phyloP scores from a whole-genome alignment of 2,113 vertebrate species.

The Thermophis baileyi region DNA sequence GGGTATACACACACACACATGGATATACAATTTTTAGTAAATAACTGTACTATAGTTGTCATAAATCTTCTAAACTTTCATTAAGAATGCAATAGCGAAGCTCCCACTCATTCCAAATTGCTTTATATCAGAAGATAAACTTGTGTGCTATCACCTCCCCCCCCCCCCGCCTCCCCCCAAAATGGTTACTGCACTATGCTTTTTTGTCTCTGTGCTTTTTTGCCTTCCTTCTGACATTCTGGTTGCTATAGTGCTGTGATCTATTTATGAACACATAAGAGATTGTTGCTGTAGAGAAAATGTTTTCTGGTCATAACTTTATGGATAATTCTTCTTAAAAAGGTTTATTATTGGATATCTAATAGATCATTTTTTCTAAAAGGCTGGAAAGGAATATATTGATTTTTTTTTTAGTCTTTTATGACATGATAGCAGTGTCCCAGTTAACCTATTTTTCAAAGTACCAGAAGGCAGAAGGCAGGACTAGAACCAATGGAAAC shows the following conservation, averaged over 20 bases:
- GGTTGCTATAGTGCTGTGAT: conserved; percentile 71
- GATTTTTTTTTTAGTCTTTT: not conserved
- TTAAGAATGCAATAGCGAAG: not conserved
- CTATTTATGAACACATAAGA: conserved; percentile 73
- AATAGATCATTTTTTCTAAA: conserved; percentile 2
- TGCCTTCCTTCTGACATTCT: conserved; percentile 65
- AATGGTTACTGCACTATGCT: conserved; percentile 21
- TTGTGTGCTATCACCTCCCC: conserved; percentile 23
- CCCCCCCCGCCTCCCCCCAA: fast-evolving
- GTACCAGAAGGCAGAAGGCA: too few species aligned
- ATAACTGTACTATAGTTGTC: not conserved
- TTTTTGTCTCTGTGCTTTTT: conserved; percentile 33
- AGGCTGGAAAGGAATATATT: conserved; percentile 23
- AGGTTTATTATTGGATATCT: conserved; percentile 9
- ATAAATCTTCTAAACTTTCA: not conserved
- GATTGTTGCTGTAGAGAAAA: conserved; percentile 67
- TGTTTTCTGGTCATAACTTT: conserved; percentile 73
- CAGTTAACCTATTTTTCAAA: too few species aligned
- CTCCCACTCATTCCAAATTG: not conserved
- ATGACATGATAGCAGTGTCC: too few species aligned
- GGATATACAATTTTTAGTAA: not conserved
- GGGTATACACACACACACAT: not conserved
- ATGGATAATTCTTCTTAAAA: conserved; percentile 60
- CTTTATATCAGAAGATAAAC: not conserved
- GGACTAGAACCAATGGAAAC: too few species aligned